phyloP scores from a whole-genome alignment of 2,113 vertebrate species.

The Cololabis saira region DNA sequence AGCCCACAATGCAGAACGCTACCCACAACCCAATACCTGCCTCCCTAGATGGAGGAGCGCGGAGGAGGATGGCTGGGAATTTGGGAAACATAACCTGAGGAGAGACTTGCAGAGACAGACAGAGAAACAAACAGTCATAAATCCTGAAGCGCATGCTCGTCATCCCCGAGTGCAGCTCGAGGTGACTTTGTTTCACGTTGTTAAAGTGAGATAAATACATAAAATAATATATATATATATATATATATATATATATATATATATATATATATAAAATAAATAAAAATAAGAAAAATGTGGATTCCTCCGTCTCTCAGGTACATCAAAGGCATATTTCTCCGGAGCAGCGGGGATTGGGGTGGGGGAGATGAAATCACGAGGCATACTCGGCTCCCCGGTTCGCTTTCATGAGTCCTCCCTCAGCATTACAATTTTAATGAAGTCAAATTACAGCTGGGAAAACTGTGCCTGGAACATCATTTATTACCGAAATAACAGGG shows the following conservation, averaged over 20 bases:
- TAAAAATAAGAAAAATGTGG: constrained; percentile 48
- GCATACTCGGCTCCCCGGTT: constrained; percentile 33
- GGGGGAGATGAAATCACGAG: constrained; percentile 49
- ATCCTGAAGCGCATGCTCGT: constrained; percentile 35
- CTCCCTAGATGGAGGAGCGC: constrained; percentile 35
- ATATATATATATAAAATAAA: too few species aligned
- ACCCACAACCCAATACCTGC: constrained; percentile 66
- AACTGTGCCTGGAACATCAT: constrained; percentile 44
- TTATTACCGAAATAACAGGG: constrained; percentile 50
- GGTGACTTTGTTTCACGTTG: constrained; percentile 58
- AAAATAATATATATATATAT: too few species aligned
- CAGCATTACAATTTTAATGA: constrained; percentile 65
- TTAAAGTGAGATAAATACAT: constrained; percentile 52
- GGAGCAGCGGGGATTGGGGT: constrained; percentile 57
- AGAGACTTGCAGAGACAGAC: background rate
- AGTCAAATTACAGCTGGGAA: constrained; percentile 57
- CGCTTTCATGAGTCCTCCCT: constrained; percentile 52
- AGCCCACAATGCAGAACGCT: constrained; percentile 69
- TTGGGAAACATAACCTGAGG: constrained; percentile 6
- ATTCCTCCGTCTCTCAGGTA: constrained; percentile 58
- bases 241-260: too few species aligned
- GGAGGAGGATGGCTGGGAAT: constrained; percentile 1
- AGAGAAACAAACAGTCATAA: constrained; percentile 55
- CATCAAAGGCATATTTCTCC: constrained; percentile 68
- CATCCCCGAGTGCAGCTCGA: constrained; percentile 30